Conservation (phyloP, 2,888 invertebrate genomes). For the Nasonia oneida region DNA sequence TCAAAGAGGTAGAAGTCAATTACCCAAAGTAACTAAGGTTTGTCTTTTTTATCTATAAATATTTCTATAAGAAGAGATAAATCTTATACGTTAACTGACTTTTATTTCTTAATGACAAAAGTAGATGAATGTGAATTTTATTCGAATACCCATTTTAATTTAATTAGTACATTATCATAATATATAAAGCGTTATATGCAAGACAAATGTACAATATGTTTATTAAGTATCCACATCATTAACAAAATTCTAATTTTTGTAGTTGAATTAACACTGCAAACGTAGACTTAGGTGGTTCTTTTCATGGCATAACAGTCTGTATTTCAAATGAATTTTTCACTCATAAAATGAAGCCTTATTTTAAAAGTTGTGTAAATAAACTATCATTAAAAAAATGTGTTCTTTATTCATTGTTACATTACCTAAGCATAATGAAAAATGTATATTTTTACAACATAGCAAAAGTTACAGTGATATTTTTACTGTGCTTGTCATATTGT, state of each 20-base stretch:
- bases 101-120: constrained; percentile 44
- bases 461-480: constrained; percentile 36
- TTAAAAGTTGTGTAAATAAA: constrained; percentile 61
- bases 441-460: constrained; percentile 57
- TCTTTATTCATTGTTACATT: constrained; percentile 53
- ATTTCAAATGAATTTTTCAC: constrained; percentile 45
- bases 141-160: constrained; percentile 53
- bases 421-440: constrained; percentile 52
- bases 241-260: constrained; percentile 39
- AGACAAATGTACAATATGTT: constrained; percentile 52
- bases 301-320: constrained; percentile 35
- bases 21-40: background rate
- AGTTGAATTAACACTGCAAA: constrained; percentile 18
- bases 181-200: constrained; percentile 37
- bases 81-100: constrained; percentile 15
- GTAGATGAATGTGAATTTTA: background rate
- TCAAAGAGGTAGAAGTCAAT: constrained; percentile 31
- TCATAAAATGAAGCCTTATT: constrained; percentile 51
- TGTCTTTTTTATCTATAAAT: constrained; percentile 30
- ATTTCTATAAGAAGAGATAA: constrained; percentile 23
- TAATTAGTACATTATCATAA: constrained; percentile 45
- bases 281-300: constrained; percentile 33
- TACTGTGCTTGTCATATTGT: constrained; percentile 26
- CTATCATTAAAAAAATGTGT: constrained; percentile 53
- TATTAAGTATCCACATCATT: constrained; percentile 38